A percentile compares a stretch with the other conserved stretches of the same genome.
These are phyloP conservation scores for Podotricha telesiphe DNA, from an alignment of 2,888 invertebrate species.

Conservation along the genomic window DNA sequence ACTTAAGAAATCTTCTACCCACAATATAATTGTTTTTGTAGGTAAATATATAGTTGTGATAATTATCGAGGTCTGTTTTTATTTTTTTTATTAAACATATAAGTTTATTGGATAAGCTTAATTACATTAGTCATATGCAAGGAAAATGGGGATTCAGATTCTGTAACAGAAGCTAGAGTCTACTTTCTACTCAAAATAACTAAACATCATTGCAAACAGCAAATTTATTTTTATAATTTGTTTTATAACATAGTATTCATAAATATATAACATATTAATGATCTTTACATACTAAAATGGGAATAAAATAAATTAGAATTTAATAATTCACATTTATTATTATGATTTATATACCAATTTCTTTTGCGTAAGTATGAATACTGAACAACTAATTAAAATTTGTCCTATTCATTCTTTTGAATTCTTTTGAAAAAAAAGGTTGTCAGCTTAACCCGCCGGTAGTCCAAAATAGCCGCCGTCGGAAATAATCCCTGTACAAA, in stretches of 20 bases:
- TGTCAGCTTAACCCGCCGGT: slow-evolving; percentile 49
- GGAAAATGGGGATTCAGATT: too few relatives aligned
- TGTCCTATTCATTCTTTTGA: not conserved
- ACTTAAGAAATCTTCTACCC: not conserved
- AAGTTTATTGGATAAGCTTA: not conserved
- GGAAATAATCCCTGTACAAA: slow-evolving; percentile 47
- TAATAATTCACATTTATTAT: too few relatives aligned
- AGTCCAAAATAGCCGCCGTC: slow-evolving; percentile 51
- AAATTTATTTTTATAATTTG: not conserved
- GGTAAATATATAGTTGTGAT: not conserved
- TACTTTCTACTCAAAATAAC: not conserved
- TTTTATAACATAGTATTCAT: too few relatives aligned
- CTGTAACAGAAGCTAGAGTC: too few relatives aligned
- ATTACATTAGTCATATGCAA: not conserved
- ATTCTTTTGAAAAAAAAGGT: too few relatives aligned
- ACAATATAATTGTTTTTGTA: not conserved
- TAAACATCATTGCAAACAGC: not conserved
- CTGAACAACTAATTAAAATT: not conserved
- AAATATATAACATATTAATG: too few relatives aligned
- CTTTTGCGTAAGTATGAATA: not conserved
- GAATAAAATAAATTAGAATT: too few relatives aligned
- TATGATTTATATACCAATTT: too few relatives aligned
- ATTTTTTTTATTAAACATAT: not conserved
- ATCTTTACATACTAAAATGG: too few relatives aligned
- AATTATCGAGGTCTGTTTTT: not conserved